Evolutionary conservation across 2,113 vertebrate genomes (phyloP), one percentile per base, ranked within the genome.

Genomic region (Corythaeola cristata): DNA sequence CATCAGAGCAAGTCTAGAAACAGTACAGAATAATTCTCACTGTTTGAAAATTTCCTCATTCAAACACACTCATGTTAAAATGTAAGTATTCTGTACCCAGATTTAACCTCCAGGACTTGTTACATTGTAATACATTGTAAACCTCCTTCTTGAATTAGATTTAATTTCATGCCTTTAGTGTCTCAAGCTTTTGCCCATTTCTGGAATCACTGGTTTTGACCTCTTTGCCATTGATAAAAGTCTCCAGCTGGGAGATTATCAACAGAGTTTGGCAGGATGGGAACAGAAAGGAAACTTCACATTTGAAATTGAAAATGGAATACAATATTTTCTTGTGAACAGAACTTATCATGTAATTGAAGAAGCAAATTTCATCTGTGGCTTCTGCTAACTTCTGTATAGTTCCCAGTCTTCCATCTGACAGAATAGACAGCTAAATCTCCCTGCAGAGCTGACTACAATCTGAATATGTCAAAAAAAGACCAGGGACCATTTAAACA

Each of bases 391-490:
- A 75, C 47, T 92, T 88, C 62, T 12, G 2, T 58, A 68, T 6
- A 67, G 50, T 45, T 75, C 53, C 52, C n/a, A 72, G 45, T 72
- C 52, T 90, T 91, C 80, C 5, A 3, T 72, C 44, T 90, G 84
- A 93, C 75, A 93, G 60, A 62, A 92, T 0, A 95, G 88, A 95
- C 63, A 92, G 80, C 10, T 96, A 56, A 92, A 88, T 83, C 77
- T 92, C 94, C 74, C 77, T 67, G 28, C 73, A 92, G 89, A 96
- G 71, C 33, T 55, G 81, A 19, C 75, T 95, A 63, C 35, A 81
- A 84, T 96, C 81, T 92, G 95, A 96, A 88, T 79, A 73, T 76
- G 72, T 88, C 88, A 93, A 90, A 94, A 88, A 78, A 53, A 95
- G 7, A 68, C 58, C 60, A 75, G 76, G 83, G 59, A 95, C 76